phyloP scores from a whole-genome alignment of 2,888 invertebrate genomes.

The Embidobia sp. region DNA sequence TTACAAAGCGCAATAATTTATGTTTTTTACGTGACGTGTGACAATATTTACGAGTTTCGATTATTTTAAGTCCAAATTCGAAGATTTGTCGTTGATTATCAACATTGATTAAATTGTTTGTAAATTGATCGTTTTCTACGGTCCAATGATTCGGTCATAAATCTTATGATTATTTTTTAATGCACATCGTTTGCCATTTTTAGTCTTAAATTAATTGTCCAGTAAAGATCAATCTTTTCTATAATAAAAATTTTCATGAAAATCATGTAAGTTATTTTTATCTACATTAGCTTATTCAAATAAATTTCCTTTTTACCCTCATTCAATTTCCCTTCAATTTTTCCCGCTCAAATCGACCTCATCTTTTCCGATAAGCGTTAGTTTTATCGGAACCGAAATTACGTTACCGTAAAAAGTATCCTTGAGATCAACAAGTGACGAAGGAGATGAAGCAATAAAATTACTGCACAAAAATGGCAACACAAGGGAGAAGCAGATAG shows the following conservation, averaged over 20 bases:
- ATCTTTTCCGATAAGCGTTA: too few relatives aligned
- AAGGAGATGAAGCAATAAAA: slow-evolving; percentile 10
- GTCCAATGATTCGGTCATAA: too few relatives aligned
- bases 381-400: not conserved
- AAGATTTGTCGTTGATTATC: slow-evolving; percentile 6
- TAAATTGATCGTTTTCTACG: not conserved
- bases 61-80: slow-evolving; percentile 36
- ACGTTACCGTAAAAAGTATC: slow-evolving; percentile 8
- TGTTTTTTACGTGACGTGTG: slow-evolving; percentile 31
- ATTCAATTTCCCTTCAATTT: too few relatives aligned
- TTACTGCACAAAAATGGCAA: not conserved
- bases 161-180: too few relatives aligned
- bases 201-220: too few relatives aligned
- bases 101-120: not conserved
- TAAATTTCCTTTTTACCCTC: too few relatives aligned
- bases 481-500: not conserved
- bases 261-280: too few relatives aligned
- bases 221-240: too few relatives aligned
- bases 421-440: slow-evolving; percentile 15
- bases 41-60: slow-evolving; percentile 41
- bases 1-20: slow-evolving; percentile 36
- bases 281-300: too few relatives aligned
- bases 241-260: too few relatives aligned
- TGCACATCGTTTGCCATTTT: too few relatives aligned
- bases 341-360: too few relatives aligned